Evolutionary conservation across 2,888 invertebrate species (phyloP).

Genomic region (Trichopoda pennipes): DNA sequence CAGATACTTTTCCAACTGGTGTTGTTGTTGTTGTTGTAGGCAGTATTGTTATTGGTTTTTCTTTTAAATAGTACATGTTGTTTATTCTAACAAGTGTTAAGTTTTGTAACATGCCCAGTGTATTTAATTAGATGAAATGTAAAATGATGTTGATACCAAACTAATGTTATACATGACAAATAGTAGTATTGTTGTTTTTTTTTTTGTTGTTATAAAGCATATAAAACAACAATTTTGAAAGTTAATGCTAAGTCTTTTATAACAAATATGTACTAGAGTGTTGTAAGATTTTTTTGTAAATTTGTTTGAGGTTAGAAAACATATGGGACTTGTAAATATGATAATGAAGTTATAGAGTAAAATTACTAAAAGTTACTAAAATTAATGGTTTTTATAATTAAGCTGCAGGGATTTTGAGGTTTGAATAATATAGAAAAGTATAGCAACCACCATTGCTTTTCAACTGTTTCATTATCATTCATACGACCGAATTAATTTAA

Average conservation of each 20-base stretch:
- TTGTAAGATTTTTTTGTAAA: slow-evolving; percentile 22
- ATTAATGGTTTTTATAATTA: slow-evolving; percentile 7
- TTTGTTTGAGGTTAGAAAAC: not conserved
- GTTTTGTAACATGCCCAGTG: slow-evolving; percentile 16
- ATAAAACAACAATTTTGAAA: not conserved
- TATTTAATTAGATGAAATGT: slow-evolving; percentile 54
- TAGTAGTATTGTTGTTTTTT: not conserved
- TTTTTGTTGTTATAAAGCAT: not conserved
- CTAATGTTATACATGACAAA: slow-evolving; percentile 1
- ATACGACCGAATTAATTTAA: not conserved
- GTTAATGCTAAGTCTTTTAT: slow-evolving; percentile 12
- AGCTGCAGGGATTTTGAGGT: not conserved
- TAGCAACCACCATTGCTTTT: not conserved
- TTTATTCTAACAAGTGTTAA: slow-evolving; percentile 38
- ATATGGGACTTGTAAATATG: slow-evolving; percentile 10
- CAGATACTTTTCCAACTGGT: not conserved
- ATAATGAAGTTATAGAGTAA: not conserved
- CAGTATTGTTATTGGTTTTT: not conserved
- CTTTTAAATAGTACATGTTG: slow-evolving; percentile 14
- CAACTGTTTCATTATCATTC: not conserved
- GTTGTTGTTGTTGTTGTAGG: not conserved
- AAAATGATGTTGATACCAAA: slow-evolving; percentile 29
- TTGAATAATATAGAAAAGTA: not conserved
- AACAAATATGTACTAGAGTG: slow-evolving; percentile 5
- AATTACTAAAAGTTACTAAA: not conserved